Conservation (phyloP, 2,888 invertebrate genomes). For the Aspidiotus destructor region DNA sequence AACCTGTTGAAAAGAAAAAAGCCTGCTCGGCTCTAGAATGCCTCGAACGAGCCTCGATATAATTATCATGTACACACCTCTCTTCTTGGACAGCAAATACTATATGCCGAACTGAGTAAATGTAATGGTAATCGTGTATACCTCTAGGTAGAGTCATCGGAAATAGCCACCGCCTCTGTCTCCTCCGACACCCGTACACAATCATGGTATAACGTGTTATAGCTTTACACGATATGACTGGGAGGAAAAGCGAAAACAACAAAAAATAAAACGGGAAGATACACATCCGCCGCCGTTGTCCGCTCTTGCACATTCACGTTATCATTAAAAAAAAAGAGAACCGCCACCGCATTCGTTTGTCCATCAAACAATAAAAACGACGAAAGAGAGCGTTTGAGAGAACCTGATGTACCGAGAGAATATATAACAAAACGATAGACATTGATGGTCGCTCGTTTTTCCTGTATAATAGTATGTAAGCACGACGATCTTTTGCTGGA, state of each 20-base stretch:
- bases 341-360: constrained; percentile 5
- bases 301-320: constrained; percentile 17
- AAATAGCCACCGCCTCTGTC: constrained; percentile 29
- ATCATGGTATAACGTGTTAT: constrained; percentile 7
- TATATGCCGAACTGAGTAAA: neutral
- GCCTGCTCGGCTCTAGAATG: neutral
- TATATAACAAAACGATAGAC: too few species aligned
- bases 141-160: constrained; percentile 25
- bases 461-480: too few species aligned
- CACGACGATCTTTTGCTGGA: too few species aligned
- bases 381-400: constrained; percentile 1
- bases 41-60: constrained; percentile 23
- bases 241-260: constrained; percentile 21
- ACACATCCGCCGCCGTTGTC: constrained; percentile 27
- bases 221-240: constrained; percentile 9
- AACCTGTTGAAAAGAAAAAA: too few species aligned
- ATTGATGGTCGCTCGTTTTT: too few species aligned
- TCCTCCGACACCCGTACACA: constrained; percentile 14
- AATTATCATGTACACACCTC: constrained; percentile 17
- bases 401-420: too few species aligned
- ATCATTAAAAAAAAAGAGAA: constrained; percentile 13
- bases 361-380: neutral
- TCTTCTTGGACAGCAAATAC: constrained; percentile 13
- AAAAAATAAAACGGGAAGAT: constrained; percentile 20
- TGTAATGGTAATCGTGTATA: constrained; percentile 3